Evolutionary conservation across 2,888 invertebrate genomes (phyloP).

Genomic region (Smittia aterrima): DNA sequence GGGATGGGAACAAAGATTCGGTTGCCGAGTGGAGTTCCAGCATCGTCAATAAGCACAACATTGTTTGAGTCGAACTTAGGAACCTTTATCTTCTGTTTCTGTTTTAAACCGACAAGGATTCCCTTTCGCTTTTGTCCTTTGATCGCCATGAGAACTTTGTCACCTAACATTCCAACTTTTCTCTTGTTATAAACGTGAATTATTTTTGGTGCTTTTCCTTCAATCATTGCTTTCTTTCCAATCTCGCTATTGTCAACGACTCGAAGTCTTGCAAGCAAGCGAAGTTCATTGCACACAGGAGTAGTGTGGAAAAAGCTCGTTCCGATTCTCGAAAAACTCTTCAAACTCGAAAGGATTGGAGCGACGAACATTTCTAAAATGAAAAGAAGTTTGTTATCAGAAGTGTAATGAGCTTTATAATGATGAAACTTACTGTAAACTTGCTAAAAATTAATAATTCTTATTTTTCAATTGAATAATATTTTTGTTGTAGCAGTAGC

Average conservation of each 20-base stretch:
- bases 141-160: slow-evolving; percentile 88
- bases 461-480: no score
- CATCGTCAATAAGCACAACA: slow-evolving; percentile 91
- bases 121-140: slow-evolving; percentile 94
- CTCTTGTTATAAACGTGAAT: slow-evolving; percentile 92
- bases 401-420: no score
- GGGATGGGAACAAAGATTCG: slow-evolving; percentile 95
- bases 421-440: not conserved
- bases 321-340: not conserved
- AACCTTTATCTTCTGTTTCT: slow-evolving; percentile 73
- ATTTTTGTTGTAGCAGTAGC: no score
- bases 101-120: slow-evolving; percentile 83
- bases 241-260: slow-evolving; percentile 97
- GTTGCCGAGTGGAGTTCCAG: slow-evolving; percentile 91
- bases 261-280: slow-evolving; percentile 72
- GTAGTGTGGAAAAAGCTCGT: slow-evolving; percentile 59
- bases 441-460: no score
- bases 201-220: slow-evolving; percentile 88
- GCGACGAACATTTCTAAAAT: not conserved
- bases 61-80: slow-evolving; percentile 96
- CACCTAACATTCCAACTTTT: slow-evolving; percentile 65
- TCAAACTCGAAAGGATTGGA: not conserved
- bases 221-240: slow-evolving; percentile 91
- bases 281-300: slow-evolving; percentile 62
- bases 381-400: not conserved